Evolutionary conservation across 2,888 invertebrate genomes (phyloP), one percentile per base, ranked within the genome.

Genomic region (Drosophila ochracea): DNA sequence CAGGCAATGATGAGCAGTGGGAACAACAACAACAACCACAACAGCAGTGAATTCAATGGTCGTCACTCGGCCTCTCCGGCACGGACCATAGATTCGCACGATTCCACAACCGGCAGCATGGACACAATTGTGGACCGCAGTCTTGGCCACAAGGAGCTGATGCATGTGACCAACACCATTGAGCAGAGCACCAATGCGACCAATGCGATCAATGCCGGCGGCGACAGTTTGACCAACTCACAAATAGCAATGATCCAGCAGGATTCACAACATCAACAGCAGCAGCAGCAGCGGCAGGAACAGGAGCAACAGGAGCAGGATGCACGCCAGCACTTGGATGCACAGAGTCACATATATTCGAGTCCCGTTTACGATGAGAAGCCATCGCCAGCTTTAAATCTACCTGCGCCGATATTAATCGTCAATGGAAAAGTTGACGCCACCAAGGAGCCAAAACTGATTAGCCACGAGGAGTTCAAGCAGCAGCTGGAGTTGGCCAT

Each of bases 321-420:
- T 58, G 66, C 78, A 25, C 83, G 79, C 10, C 84, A 80, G 49
- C 81, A 78, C 13, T 66, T 79, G 59, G 93, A 92, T 80, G 85
- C 89, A 66, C 93, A 93, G 73, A 93, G 91, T 91, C 93, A 93
- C 70, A 93, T 93, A 55, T 93, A 93, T 73, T 93, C 93, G 59
- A 93, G 92, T 91, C 93, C 93, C 39, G 93, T 93, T 11, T 92
- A 93, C 55, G 90, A 89, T 82, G 88, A 92, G 73, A 91, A 86
- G 73, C 92, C 91, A 11, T 58, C 72, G 55, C 73, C 73, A 41
- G 77, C 89, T 1, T 39, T 92, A 28, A 92, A 91, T 55, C 60
- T 91, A 37, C 82, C 88, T 6, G 89, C 88, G 13, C 84, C 80
- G 53, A 79, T 85, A 28, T 43, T 92, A 30, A 41, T 92, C 21